Percentiles rank a stretch among this genome's conserved stretches.
These are phyloP conservation scores for Samia ricini DNA, from an alignment of 1,140 invertebrate species.

Conservation along the genomic window DNA sequence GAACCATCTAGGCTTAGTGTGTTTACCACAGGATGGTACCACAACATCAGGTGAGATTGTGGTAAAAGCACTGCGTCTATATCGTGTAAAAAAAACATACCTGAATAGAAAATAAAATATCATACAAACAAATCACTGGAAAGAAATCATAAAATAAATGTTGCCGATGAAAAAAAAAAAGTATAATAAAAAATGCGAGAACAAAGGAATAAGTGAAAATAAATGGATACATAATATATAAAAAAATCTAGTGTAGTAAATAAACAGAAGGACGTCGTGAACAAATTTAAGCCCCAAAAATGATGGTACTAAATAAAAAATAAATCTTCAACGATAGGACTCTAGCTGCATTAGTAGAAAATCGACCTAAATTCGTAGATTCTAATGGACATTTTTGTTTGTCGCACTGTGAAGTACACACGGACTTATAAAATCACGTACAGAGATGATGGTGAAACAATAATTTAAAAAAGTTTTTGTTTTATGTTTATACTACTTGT, in stretches of 20 bases:
- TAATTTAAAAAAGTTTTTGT: no score
- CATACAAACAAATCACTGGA: no score
- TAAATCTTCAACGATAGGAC: background rate
- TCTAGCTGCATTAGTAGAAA: background rate
- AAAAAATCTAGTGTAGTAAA: background rate
- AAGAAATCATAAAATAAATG: no score
- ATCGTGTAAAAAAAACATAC: no score
- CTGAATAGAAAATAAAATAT: no score
- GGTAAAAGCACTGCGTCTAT: no score
- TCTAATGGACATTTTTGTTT: background rate
- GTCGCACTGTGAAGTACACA: background rate
- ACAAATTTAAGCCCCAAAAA: background rate
- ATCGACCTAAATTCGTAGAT: background rate
- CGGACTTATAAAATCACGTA: background rate
- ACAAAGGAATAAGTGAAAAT: background rate
- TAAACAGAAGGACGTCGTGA: background rate
- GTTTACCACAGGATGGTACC: no score
- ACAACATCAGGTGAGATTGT: no score
- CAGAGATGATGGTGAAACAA: background rate
- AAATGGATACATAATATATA: background rate
- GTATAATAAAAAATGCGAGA: background rate
- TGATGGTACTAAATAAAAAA: background rate
- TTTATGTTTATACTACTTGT: no score
- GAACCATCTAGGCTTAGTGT: no score
- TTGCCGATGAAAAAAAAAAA: background rate